Base-by-base conservation (phyloP, 2,113 vertebrate genomes). In the Myrmophylax atrothorax region DNA sequence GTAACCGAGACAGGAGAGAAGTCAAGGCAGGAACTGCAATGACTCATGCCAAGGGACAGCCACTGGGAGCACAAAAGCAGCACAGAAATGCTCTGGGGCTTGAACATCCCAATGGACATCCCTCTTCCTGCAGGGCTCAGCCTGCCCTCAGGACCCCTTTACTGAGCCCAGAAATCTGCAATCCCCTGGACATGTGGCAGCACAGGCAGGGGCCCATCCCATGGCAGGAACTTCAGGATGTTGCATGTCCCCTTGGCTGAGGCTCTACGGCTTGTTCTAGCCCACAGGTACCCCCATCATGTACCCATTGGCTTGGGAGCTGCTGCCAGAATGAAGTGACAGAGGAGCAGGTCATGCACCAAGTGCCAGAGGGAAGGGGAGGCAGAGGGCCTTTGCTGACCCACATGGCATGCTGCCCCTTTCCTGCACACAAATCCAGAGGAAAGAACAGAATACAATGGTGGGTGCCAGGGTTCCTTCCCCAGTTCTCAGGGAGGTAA, bases 381-480 rank as follows among this genome's bases (percentile, higher is more conserved):
- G 46, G 66, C 26, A 73, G 37, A 17, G 37, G 25, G 42, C 40
- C 37, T 78, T 6, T 18, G 78, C 19, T n/a, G 18, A 37, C 6
- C 52, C 35, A 28, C 33, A 3, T 8, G 33, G 14, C 52, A 8
- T 0, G 1, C 60, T 26, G 75, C 40, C 64, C 60, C 37, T 63
- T 29, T 63, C 60, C 60, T 40, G 37, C 60, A 63, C 26, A 40
- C 37, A 29, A 3, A 47, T 18, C 33, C 2, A 2, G 76, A 59
- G 56, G 0, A 3, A 11, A 24, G 52, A 24, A 1, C 0, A 4
- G 53, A 63, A 44, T 44, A 24, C 0, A 3, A 3, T 0, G 35
- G 29, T 6, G 25, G 66, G 18, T n/a, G 63, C 23, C 49, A 18
- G 15, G 19, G 25, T 68, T 49, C 33, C 1, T 3, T 20, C 11